These are phyloP conservation scores for Oncorhynchus gorbuscha DNA, from an alignment of 2,113 vertebrate species.

Conservation along the genomic window DNA sequence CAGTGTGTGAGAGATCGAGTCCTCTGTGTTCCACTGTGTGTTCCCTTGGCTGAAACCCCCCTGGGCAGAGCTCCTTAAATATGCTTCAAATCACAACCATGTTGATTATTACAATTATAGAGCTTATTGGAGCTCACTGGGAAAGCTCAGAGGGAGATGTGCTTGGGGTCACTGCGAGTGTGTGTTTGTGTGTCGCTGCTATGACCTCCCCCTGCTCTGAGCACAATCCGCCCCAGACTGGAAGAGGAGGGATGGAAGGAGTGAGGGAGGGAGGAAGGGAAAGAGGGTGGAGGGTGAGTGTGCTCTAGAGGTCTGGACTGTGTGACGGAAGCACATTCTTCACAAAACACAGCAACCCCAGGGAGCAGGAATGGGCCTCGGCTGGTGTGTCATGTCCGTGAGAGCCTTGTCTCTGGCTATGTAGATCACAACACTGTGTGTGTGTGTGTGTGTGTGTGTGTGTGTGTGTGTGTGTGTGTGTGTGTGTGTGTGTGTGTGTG, in stretches of 20 bases:
- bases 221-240: neutral
- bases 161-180: slow-evolving; percentile 10
- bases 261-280: slow-evolving; percentile 20
- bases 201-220: slow-evolving; percentile 1
- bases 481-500: neutral
- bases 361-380: neutral
- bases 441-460: slow-evolving; percentile 1
- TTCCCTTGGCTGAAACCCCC: too few relatives aligned
- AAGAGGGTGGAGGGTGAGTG: slow-evolving; percentile 20
- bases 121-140: slow-evolving; percentile 14
- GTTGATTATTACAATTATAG: slow-evolving; percentile 21
- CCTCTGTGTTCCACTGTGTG: neutral
- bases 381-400: slow-evolving; percentile 7
- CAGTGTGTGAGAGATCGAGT: neutral
- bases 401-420: neutral
- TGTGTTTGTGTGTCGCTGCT: slow-evolving; percentile 8
- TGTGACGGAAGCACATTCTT: slow-evolving; percentile 32
- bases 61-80: slow-evolving; percentile 13
- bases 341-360: slow-evolving; percentile 25
- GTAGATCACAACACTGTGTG: neutral
- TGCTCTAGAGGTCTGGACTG: slow-evolving; percentile 20
- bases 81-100: slow-evolving; percentile 34
- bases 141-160: slow-evolving; percentile 9
- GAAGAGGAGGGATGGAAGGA: slow-evolving; percentile 26
- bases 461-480: neutral